A percentile compares a stretch with the other conserved stretches of the same genome.
Evolutionary conservation across 2,797 vertebrate species (phyloP).

Genomic region (Rallus crepitans): DNA sequence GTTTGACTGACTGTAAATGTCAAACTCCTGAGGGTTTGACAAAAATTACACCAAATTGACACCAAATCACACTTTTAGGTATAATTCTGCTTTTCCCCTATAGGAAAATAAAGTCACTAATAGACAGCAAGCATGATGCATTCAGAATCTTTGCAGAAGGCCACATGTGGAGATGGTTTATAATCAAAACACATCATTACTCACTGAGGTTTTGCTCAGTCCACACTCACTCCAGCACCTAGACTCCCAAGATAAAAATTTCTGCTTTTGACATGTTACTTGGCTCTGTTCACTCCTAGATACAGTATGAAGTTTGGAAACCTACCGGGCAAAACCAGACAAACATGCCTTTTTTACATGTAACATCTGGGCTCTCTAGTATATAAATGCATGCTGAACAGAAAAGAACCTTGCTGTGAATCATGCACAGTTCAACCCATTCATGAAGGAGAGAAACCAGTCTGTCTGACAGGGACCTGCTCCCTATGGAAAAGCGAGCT

Average conservation of each 20-base stretch:
- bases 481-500: background rate
- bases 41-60: background rate
- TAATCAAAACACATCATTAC: slow-evolving; percentile 51
- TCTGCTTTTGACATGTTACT: slow-evolving; percentile 24
- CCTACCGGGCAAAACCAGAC: slow-evolving; percentile 26
- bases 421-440: background rate
- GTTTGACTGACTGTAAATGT: background rate
- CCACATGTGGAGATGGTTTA: slow-evolving; percentile 40
- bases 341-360: background rate
- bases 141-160: slow-evolving; percentile 5
- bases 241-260: slow-evolving; percentile 11
- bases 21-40: background rate
- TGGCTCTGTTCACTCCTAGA: background rate
- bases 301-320: slow-evolving; percentile 4
- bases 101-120: background rate
- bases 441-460: background rate
- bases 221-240: background rate
- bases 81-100: background rate
- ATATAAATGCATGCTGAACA: background rate
- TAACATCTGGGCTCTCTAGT: background rate
- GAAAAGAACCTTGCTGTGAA: slow-evolving; percentile 1
- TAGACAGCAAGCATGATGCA: background rate
- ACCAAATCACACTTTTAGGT: background rate
- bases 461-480: background rate
- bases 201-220: slow-evolving; percentile 15